These are phyloP conservation scores for Acrocephalus arundinaceus DNA, from an alignment of 2,113 vertebrate genomes.

Conservation along the genomic window DNA sequence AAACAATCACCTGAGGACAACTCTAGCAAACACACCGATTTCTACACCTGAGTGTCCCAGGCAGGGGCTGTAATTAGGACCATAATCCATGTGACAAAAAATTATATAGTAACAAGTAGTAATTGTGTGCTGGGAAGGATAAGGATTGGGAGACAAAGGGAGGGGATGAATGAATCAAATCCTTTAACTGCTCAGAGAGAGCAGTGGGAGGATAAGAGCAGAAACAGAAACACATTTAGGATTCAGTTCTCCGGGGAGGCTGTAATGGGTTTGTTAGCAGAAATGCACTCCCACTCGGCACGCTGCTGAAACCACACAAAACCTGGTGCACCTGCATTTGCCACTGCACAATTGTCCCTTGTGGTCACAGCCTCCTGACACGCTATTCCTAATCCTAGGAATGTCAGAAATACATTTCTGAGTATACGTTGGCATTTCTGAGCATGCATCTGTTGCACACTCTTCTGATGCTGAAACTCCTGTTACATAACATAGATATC, in stretches of 20 bases:
- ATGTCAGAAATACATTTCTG: neutral
- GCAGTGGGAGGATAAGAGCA: neutral
- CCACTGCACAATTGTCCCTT: neutral
- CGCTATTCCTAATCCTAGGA: neutral
- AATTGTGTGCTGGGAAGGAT: neutral
- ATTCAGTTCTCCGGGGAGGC: neutral
- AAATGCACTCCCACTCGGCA: neutral
- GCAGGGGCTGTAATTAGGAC: slow-evolving; percentile 6
- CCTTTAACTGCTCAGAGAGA: neutral
- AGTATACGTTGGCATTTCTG: neutral
- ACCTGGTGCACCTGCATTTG: neutral
- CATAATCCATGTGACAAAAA: neutral
- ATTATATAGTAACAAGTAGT: neutral
- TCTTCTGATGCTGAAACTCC: neutral
- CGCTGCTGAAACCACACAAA: neutral
- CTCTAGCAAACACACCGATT: neutral
- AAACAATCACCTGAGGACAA: slow-evolving; percentile 25
- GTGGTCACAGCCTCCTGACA: neutral
- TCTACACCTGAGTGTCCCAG: neutral
- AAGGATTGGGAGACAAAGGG: neutral
- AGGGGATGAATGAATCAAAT: neutral
- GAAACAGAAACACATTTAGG: slow-evolving; percentile 19
- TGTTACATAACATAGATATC: neutral
- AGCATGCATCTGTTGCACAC: neutral
- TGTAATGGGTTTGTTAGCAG: neutral